Evolutionary conservation across 2,888 invertebrate species (phyloP).

Genomic region (Eilema caniola): DNA sequence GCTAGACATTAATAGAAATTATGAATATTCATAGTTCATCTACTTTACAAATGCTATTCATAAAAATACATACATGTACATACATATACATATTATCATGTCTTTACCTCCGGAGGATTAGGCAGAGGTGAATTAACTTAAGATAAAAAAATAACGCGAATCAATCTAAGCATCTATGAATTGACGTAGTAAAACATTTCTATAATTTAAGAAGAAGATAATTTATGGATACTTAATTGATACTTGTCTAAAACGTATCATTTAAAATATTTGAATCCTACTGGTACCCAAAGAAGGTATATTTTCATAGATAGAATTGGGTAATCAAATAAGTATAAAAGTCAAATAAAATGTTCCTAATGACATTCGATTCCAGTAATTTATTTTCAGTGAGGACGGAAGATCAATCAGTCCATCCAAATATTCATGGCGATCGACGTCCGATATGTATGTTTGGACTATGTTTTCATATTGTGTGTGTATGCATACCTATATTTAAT

Average conservation of each 20-base stretch:
- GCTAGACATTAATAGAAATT: not conserved
- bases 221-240: not conserved
- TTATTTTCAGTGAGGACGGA: conserved; percentile 55
- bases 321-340: conserved; percentile 3
- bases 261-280: not conserved
- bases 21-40: not conserved
- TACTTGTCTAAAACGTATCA: not conserved
- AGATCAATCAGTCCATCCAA: conserved; percentile 66
- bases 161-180: not conserved
- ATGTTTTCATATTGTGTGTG: conserved; percentile 59
- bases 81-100: too few species aligned
- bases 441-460: conserved; percentile 68
- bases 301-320: not conserved
- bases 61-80: too few species aligned
- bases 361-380: conserved; percentile 49
- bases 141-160: not conserved
- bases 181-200: not conserved
- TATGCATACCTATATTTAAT: conserved; percentile 55
- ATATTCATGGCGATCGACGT: conserved; percentile 68
- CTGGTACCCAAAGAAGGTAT: not conserved
- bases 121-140: too few species aligned
- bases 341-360: conserved; percentile 30
- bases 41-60: not conserved
- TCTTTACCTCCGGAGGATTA: too few species aligned
- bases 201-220: not conserved